Percentiles rank a stretch among this genome's conserved stretches.
Conservation (phyloP, 2,797 vertebrate species). For the Syncerus caffer region DNA sequence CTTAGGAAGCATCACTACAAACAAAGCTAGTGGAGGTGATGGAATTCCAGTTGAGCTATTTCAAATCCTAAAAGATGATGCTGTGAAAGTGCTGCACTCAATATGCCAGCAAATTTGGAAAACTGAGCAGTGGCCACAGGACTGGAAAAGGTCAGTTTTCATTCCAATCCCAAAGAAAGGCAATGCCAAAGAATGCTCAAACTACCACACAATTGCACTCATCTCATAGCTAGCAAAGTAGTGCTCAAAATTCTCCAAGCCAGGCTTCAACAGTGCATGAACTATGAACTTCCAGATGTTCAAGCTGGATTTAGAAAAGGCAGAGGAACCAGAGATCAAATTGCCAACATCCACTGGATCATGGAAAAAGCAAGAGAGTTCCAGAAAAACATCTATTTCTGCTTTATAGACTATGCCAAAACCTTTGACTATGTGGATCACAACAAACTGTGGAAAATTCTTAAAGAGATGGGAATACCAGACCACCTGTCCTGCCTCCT, state of each 20-base stretch:
- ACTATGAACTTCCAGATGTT: background rate
- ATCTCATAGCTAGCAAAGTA: background rate
- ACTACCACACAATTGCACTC: background rate
- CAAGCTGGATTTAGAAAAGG: background rate
- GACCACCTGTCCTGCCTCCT: background rate
- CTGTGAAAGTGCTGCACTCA: background rate
- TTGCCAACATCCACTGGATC: background rate
- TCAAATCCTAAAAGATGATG: background rate
- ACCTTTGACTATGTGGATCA: background rate
- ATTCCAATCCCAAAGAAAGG: background rate
- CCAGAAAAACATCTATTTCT: background rate
- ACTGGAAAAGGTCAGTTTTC: background rate
- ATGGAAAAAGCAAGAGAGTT: background rate
- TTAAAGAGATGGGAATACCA: background rate
- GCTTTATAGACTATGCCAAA: background rate
- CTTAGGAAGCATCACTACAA: background rate
- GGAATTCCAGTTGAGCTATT: background rate
- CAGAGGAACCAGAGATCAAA: background rate
- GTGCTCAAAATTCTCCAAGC: background rate
- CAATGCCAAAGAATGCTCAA: background rate
- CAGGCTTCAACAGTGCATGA: background rate
- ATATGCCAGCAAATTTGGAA: background rate
- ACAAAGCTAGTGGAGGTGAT: background rate
- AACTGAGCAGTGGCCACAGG: background rate
- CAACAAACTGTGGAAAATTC: background rate